These are phyloP conservation scores for Dendronephthya gigantea DNA, from an alignment of 64 coral and sea anemone genomes.

Conservation along the genomic window DNA sequence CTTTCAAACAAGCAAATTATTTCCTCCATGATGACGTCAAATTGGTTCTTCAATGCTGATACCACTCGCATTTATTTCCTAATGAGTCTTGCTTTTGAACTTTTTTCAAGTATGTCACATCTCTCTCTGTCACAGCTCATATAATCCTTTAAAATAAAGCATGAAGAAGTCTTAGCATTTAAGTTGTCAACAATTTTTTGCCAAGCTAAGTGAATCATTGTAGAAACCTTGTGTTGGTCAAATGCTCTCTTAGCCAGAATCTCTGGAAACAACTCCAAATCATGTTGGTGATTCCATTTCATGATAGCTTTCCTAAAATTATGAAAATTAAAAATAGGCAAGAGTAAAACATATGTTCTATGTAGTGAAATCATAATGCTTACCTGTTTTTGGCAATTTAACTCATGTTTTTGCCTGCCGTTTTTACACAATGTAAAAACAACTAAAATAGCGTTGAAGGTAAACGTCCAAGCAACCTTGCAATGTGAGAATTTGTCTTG, in stretches of 20 bases:
- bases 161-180: background rate
- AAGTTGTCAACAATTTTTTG: background rate
- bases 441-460: no score
- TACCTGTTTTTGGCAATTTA: background rate
- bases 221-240: background rate
- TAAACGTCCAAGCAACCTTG: background rate
- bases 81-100: background rate
- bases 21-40: no score
- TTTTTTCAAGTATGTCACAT: background rate
- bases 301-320: background rate
- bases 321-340: background rate
- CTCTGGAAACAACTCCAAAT: background rate
- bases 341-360: background rate
- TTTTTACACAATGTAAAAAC: background rate
- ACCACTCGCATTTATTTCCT: no score
- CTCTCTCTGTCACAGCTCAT: background rate
- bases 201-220: background rate
- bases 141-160: no score
- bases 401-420: background rate
- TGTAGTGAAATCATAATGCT: background rate
- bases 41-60: no score
- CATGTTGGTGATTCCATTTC: background rate
- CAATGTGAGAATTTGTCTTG: slow-evolving; percentile 6
- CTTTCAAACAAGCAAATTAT: no score
- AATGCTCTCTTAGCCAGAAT: background rate